Evolutionary conservation across 2,797 vertebrate genomes (phyloP), one percentile per base, ranked within the genome.

Genomic region (Selene dorsalis): DNA sequence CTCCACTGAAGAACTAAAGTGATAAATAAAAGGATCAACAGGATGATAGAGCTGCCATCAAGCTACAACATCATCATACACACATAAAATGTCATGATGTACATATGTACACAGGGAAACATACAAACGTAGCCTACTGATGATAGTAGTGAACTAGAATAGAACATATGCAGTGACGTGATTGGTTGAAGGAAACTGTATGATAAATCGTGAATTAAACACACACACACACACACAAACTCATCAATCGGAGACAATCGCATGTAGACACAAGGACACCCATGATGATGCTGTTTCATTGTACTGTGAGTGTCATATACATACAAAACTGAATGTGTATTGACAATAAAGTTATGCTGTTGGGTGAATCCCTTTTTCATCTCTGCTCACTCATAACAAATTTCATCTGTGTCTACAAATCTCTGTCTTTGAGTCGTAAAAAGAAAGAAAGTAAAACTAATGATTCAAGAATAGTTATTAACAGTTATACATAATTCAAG

Each of bases 1-100:
- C 65, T 93, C 94, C 78, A 90, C 83, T 2, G 94, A 95, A 75
- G 93, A 95, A 58, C 75, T 93, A 1, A 95, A 95, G 85, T 93
- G 90, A 94, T 63, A 17, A 45, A 61, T 12, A n/a, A 56, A 59
- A 4, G 8, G 50, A 30, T 47, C 28, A 35, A 24, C 10, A 35
- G 38, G 61, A 69, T 28, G 55, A 41, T 24, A 47, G n/a, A 55
- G 24, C 60, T 41, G 22, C 9, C 38, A 48, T 62, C 26, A 55
- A 79, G 57, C 24, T 26, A 74, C 55, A 38, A 45, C 4, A 67
- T 78, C 73, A 75, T 77, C 73, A 80, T 32, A 61, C 73, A 45
- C 26, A 24, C 12, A 76, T 41, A 41, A 41, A 41, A 72, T 50
- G 63, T 71, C 59, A 55, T 18, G 30, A 85, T 79, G 71, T 82